These are phyloP conservation scores for Chaetodon auriga DNA, from an alignment of 2,113 vertebrate genomes.

Conservation along the genomic window DNA sequence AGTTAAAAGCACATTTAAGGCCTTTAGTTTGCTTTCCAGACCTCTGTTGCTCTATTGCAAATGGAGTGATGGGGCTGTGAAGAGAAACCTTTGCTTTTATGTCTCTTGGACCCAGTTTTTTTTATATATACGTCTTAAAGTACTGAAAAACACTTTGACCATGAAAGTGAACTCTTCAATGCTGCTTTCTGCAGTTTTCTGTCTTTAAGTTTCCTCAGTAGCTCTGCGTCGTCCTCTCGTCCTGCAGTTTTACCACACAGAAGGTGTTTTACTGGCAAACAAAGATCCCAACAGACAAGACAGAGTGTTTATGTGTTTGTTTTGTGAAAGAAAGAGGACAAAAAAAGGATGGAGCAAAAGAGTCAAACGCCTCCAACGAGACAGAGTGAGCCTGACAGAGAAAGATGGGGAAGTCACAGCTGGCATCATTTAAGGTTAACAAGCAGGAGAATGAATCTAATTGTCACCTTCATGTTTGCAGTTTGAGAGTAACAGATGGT, in stretches of 20 bases:
- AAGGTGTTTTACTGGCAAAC: not conserved
- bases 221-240: not conserved
- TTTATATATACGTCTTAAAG: not conserved
- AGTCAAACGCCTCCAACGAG: not conserved
- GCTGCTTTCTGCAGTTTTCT: not conserved
- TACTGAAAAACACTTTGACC: not conserved
- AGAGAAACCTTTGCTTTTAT: not conserved
- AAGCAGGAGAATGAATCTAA: conserved; percentile 1
- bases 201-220: not conserved
- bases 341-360: not conserved
- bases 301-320: not conserved
- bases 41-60: too few relatives aligned
- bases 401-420: not conserved
- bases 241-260: not conserved
- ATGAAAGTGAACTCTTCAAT: not conserved
- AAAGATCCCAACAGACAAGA: not conserved
- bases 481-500: not conserved
- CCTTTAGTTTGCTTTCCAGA: too few relatives aligned
- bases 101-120: not conserved
- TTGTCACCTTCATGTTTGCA: not conserved
- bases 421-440: not conserved
- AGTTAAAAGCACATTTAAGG: not conserved
- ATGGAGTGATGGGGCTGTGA: too few relatives aligned
- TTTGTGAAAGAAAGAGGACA: too few relatives aligned
- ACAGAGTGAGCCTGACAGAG: not conserved